phyloP scores from a whole-genome alignment of 1,140 invertebrate genomes.

The Monochamus saltuarius region DNA sequence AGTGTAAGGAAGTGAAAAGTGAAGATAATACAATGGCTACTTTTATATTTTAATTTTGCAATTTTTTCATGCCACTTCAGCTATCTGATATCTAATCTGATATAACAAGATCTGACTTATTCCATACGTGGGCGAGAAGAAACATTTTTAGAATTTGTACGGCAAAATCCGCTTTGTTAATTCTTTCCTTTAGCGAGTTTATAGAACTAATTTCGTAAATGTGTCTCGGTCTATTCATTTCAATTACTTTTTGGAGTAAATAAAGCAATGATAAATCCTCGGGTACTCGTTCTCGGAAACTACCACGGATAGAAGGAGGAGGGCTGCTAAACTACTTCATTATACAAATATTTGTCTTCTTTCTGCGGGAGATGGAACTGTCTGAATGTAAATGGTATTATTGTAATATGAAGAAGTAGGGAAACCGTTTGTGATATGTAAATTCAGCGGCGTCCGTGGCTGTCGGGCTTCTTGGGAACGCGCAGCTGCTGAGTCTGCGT shows the following conservation, averaged over 20 bases:
- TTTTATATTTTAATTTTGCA: no score
- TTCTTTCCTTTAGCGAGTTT: no score
- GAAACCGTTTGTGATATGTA: constrained; percentile 15
- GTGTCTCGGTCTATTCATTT: constrained; percentile 17
- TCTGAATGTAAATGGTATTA: constrained; percentile 44
- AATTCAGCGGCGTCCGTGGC: constrained; percentile 7
- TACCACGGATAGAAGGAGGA: background rate
- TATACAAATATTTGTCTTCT: constrained; percentile 41
- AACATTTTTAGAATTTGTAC: no score
- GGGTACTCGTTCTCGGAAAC: background rate
- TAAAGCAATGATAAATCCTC: background rate
- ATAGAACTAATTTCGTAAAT: background rate
- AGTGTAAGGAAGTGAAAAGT: no score
- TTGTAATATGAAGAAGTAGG: constrained; percentile 43
- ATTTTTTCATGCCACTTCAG: no score
- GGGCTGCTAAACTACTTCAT: constrained; percentile 17
- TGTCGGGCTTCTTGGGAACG: background rate
- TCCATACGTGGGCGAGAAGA: no score
- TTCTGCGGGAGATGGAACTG: constrained; percentile 37
- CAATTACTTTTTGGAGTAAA: constrained; percentile 15
- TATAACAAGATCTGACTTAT: no score
- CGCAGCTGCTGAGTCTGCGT: constrained; percentile 6
- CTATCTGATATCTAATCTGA: no score
- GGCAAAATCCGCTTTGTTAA: no score
- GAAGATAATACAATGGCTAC: no score